Percentiles rank a stretch among this genome's conserved stretches.
phyloP scores from a whole-genome alignment of 2,113 vertebrate species.

The Catagonus wagneri region DNA sequence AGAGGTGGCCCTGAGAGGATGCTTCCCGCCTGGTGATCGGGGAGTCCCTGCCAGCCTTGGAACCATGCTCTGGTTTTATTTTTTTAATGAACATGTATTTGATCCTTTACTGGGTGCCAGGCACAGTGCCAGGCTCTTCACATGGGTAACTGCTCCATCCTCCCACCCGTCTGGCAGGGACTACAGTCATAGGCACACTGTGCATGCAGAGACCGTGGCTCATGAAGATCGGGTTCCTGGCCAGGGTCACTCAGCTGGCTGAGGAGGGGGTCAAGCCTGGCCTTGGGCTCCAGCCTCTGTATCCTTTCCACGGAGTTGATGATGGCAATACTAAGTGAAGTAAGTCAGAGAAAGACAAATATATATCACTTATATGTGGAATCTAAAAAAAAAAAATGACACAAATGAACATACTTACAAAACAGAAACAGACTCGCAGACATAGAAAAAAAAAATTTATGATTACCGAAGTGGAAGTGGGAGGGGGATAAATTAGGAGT shows the following conservation, averaged over 20 bases:
- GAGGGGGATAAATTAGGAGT: not conserved
- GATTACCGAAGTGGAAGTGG: not conserved
- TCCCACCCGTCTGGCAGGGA: not conserved
- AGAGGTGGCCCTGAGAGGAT: fast-evolving
- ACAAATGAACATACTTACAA: too few species aligned
- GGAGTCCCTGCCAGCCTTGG: not conserved
- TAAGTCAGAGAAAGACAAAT: not conserved
- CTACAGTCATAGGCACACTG: fast-evolving
- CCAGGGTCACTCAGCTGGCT: not conserved
- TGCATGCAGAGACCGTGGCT: not conserved
- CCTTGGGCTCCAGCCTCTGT: not conserved
- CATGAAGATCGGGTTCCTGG: not conserved
- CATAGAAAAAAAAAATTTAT: too few species aligned
- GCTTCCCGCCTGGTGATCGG: not conserved
- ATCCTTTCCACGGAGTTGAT: not conserved
- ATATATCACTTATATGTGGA: not conserved
- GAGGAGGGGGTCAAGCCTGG: not conserved
- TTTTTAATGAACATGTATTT: not conserved
- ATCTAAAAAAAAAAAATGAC: not conserved
- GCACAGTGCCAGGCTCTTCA: not conserved
- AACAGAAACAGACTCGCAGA: too few species aligned
- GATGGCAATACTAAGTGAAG: not conserved
- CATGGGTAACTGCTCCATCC: not conserved
- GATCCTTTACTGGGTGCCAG: not conserved
- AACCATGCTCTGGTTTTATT: not conserved